Evolutionary conservation across 1,140 invertebrate species (phyloP).

Genomic region (Aphaenogaster floridana): DNA sequence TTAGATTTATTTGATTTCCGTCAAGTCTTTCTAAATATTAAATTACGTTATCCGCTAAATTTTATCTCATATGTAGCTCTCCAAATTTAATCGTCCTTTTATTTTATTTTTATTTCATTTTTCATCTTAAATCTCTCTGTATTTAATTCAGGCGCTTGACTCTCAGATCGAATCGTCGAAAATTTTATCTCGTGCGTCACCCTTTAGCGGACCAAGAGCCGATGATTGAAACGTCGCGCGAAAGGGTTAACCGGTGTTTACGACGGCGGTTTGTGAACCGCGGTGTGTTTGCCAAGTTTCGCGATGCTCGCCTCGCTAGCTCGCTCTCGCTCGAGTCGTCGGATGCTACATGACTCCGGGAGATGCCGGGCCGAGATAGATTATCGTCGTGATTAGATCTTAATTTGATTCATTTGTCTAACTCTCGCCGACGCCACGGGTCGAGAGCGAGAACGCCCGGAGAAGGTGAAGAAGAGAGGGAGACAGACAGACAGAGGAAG

Average conservation of each 20-base stretch:
- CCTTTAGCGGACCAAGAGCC: neutral
- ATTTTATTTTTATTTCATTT: constrained; percentile 1
- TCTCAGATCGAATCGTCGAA: neutral
- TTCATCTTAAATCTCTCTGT: neutral
- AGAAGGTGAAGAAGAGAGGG: neutral
- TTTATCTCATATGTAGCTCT: neutral
- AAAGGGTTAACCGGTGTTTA: constrained; percentile 49
- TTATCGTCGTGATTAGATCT: constrained; percentile 66
- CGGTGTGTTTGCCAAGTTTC: constrained; percentile 29
- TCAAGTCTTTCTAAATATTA: neutral
- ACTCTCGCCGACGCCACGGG: constrained; percentile 33
- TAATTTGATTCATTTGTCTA: constrained; percentile 65
- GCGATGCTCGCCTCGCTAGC: constrained; percentile 17
- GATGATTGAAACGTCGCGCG: constrained; percentile 39
- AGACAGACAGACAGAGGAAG: neutral
- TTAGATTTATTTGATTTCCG: neutral
- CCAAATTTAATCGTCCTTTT: constrained; percentile 8
- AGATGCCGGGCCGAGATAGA: constrained; percentile 61
- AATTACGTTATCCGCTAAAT: neutral
- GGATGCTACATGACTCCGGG: constrained; percentile 54
- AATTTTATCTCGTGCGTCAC: neutral
- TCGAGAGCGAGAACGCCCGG: constrained; percentile 7
- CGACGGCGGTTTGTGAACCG: constrained; percentile 9
- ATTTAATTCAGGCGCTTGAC: neutral
- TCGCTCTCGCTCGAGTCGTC: constrained; percentile 18